These are phyloP conservation scores for Festucalex cinctus DNA, from an alignment of 2,113 vertebrate species.

Conservation along the genomic window DNA sequence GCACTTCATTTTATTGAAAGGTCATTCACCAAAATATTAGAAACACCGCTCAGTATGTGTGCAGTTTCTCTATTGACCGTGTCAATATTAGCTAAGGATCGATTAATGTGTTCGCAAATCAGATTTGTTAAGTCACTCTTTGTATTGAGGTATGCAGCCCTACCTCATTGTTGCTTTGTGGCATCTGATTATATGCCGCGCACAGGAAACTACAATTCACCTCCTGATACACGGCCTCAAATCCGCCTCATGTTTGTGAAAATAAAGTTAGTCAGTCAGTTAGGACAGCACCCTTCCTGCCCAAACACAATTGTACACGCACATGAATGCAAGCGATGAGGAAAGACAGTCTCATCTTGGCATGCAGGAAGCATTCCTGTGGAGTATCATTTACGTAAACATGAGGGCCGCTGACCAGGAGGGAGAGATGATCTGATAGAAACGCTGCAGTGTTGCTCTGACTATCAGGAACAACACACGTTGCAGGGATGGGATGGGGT, in stretches of 20 bases:
- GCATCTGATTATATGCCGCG: not conserved
- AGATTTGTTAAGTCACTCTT: too few relatives aligned
- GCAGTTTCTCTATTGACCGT: too few relatives aligned
- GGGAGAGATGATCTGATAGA: constrained; percentile 69
- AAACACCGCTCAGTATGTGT: too few relatives aligned
- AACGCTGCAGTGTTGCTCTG: constrained; percentile 67
- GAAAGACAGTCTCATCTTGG: constrained; percentile 72
- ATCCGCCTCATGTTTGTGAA: constrained; percentile 35
- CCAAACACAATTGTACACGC: constrained; percentile 35
- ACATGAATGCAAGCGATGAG: constrained; percentile 56
- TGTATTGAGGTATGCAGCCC: not conserved
- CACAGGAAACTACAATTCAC: constrained; percentile 24
- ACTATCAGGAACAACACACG: constrained; percentile 62
- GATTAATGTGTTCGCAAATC: too few relatives aligned
- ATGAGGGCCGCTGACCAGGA: constrained; percentile 67
- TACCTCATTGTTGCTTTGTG: not conserved
- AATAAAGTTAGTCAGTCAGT: constrained; percentile 44
- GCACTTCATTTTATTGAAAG: too few relatives aligned
- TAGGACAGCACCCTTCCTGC: constrained; percentile 25
- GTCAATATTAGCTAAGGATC: too few relatives aligned
- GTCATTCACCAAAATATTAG: too few relatives aligned
- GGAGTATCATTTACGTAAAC: constrained; percentile 75
- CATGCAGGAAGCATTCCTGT: constrained; percentile 69
- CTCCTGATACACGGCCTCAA: constrained; percentile 28
- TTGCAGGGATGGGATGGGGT: constrained; percentile 54